phyloP scores from a whole-genome alignment of 2,113 vertebrate species.

The Craseonycteris thonglongyai region DNA sequence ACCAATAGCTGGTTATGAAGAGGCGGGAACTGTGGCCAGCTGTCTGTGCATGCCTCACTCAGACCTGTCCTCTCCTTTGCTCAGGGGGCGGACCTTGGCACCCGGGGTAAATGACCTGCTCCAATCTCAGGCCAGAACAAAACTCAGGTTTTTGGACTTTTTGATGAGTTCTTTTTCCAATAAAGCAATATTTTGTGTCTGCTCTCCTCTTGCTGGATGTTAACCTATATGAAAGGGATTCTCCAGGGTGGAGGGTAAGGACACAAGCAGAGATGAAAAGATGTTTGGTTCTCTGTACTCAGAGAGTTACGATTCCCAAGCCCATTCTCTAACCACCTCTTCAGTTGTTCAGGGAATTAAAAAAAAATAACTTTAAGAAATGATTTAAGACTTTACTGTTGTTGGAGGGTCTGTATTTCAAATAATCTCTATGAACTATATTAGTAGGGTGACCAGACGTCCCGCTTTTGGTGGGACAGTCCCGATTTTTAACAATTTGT shows the following conservation, averaged over 20 bases:
- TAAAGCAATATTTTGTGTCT: accelerated
- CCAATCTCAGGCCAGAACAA: neutral
- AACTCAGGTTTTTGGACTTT: neutral
- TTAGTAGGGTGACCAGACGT: too few species aligned
- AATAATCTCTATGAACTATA: neutral
- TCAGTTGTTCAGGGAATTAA: neutral
- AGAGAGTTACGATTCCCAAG: neutral
- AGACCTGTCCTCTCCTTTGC: neutral
- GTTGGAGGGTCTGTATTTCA: neutral
- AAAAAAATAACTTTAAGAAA: neutral
- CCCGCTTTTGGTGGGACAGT: too few species aligned
- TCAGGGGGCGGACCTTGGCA: neutral
- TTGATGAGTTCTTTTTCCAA: accelerated
- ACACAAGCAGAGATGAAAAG: neutral
- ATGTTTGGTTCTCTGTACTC: neutral
- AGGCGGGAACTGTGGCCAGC: too few species aligned
- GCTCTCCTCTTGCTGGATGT: neutral
- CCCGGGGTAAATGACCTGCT: accelerated
- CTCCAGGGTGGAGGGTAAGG: accelerated
- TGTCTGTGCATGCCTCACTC: accelerated
- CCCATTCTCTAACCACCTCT: neutral
- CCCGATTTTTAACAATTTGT: too few species aligned
- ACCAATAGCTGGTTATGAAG: neutral
- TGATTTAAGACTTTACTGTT: neutral
- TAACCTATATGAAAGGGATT: neutral